Evolutionary conservation across 2,113 vertebrate genomes (phyloP), one percentile per base, ranked within the genome.

Genomic region (Neoarius graeffei): DNA sequence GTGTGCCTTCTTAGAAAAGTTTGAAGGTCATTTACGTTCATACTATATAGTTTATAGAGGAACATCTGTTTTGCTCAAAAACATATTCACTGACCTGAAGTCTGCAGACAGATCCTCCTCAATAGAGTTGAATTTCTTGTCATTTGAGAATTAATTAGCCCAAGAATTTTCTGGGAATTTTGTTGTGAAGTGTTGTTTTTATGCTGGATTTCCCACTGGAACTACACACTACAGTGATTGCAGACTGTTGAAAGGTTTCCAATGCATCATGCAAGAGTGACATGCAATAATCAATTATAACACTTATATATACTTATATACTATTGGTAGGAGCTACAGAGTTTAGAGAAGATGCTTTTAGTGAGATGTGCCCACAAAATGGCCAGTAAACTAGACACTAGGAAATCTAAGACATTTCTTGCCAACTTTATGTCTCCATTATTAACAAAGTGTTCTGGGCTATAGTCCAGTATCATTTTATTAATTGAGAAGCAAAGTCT

Each of bases 401-500:
- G 25, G 25, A 56, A 56, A 80, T 69, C 50, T 10, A 81, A 42
- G 8, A 35, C 13, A 81, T 30, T 69, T 57, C 64, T 27, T 66
- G 42, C 85, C 50, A 64, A 57, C 62, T 17, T 57, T 81, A 25
- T 60, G 57, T 77, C 35, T 87, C 64, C 30, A 59, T 87, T 81
- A 71, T 71, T 69, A 80, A 71, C 79, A 56, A 80, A 56, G 8
- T n/a, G 1, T n/a, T 67, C 85, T 81, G 85, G 79, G 76, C 42
- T 87, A 20, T 50, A 81, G 17, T 57, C 77, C 64, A 81, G 79
- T 35, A 59, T 57, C 25, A 71, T 59, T 81, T 87, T 66, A 20
- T 86, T 86, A 71, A 86, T 71, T 81, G 77, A 81, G 52, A 69
- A 57, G 23, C 67, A n/a, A 86, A 87, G 13, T 81, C 20, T 80